Base-by-base conservation (phyloP, 2,797 vertebrate genomes). In the Clarias fuscus region DNA sequence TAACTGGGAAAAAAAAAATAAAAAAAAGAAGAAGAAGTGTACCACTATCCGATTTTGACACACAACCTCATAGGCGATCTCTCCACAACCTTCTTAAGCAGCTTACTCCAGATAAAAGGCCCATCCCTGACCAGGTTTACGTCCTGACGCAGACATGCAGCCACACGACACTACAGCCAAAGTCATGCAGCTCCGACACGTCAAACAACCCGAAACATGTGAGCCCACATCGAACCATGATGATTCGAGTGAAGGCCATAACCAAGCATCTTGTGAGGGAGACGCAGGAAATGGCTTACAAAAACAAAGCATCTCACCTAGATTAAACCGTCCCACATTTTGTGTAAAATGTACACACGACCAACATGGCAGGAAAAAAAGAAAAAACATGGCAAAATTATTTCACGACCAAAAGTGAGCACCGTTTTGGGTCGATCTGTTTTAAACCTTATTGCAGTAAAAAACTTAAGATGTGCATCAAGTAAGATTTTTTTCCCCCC, bases 91-190 rank as follows among this genome's bases (percentile, higher is more conserved):
- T 93, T 91, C 89, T 91, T 94, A 94, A 95, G 92, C 92, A 90
- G 93, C 91, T 94, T 93, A 92, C 40, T 91, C 89, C 91, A 92
- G 92, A 95, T 93, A 91, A 94, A 81, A 88, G 89, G 89, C 91
- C 82, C 80, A 77, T 77, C 87, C 88, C 56, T 78, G 30, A 78
- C 4, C 30, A 1, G 4, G 30, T 78, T 59, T 22, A 37, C 10
- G 0, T 22, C 53, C 30, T 4, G 1, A 22, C 27, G 18, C 73
- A 61, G 56, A 78, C 27, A 8, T 59, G 43, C 43, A 43, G 7
- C 43, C 43, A 43, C 43, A 43, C 43, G 43, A 43, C 7, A 43
- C 7, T 43, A 43, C 43, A 43, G 43, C 43, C 10, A 40, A 3
- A 72, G 68, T 18, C 37, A 72, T 2, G 30, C 20, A 4, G 6